Conservation (phyloP, 2,797 vertebrate genomes). For the Argya squamiceps region DNA sequence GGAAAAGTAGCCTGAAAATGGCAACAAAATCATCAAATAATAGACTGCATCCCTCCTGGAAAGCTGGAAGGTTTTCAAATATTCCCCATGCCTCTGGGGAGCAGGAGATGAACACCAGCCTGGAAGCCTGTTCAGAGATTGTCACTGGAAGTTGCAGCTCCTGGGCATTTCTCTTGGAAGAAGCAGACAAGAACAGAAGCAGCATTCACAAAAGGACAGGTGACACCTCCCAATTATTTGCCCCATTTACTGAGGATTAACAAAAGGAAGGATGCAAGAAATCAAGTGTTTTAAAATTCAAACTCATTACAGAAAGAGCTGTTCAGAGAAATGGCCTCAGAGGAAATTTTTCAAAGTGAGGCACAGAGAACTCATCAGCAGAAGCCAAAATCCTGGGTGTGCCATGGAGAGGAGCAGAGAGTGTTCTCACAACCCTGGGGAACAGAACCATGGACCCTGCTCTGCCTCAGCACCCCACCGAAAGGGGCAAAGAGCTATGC, state of each 20-base stretch:
- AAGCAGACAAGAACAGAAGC: neutral
- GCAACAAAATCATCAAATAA: neutral
- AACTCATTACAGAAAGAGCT: conserved; percentile 25
- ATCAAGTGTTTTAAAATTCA: conserved; percentile 8
- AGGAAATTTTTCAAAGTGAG: neutral
- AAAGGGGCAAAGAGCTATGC: neutral
- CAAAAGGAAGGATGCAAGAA: conserved; percentile 38
- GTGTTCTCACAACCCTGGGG: neutral
- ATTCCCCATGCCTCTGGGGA: neutral
- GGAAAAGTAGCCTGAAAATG: neutral
- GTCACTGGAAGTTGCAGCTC: neutral
- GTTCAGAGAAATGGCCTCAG: neutral
- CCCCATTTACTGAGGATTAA: conserved; percentile 21
- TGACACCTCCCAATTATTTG: conserved; percentile 28
- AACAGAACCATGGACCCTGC: neutral
- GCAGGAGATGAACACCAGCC: neutral
- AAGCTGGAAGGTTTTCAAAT: neutral
- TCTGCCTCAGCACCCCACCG: neutral
- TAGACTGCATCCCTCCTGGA: neutral
- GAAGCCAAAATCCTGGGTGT: neutral
- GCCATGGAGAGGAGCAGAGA: neutral
- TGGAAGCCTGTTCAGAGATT: neutral
- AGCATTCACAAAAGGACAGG: neutral
- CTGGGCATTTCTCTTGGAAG: neutral
- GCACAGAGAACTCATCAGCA: conserved; percentile 21